Evolutionary conservation across 2,113 vertebrate genomes (phyloP), one percentile per base, ranked within the genome.

Genomic region (Syngnathoides biaculeatus): DNA sequence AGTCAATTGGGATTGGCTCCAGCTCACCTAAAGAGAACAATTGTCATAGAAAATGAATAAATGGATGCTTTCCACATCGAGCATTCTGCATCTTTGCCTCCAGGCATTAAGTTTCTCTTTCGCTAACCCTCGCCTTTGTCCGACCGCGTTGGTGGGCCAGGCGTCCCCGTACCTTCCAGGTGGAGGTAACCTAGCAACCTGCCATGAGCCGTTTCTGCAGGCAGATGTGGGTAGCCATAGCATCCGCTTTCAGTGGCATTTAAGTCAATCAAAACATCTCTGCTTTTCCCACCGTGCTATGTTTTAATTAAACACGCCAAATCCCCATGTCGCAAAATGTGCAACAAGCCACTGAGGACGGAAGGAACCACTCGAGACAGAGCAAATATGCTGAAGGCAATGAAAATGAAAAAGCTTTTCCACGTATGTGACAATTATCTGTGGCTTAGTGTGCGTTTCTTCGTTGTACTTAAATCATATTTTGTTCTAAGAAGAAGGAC

Each of bases 131-230:
- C 65, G 56, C 45, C 67, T 65, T 64, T 65, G 43, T 45, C 64
- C 73, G 67, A 55, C 30, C 15, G 6, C 68, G 72, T 56, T 67
- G 77, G 67, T 79, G 70, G 73, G 75, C 74, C 48, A 14, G 66
- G 71, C 39, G 61, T 73, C 73, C 50, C 56, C 62, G 83, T 71
- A 87, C 79, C 84, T 78, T 75, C 77, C 83, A 73, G 69, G 68
- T 56, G 0, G 43, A n/a, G 26, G 67, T 80, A 45, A 71, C 75
- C 64, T 71, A 43, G 77, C 74, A 84, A 80, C 71, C 60, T 39
- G 53, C 43, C 57, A 62, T 38, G 30, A 81, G 38, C 59, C 15
- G 64, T 48, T 24, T 68, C 35, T 53, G 2, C 1, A 60, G 26
- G 52, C 75, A 79, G 72, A 86, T 85, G 78, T 68, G 83, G 79